Evolutionary conservation across 2,888 invertebrate genomes (phyloP).

Genomic region (Synanthedon myopaeformis): DNA sequence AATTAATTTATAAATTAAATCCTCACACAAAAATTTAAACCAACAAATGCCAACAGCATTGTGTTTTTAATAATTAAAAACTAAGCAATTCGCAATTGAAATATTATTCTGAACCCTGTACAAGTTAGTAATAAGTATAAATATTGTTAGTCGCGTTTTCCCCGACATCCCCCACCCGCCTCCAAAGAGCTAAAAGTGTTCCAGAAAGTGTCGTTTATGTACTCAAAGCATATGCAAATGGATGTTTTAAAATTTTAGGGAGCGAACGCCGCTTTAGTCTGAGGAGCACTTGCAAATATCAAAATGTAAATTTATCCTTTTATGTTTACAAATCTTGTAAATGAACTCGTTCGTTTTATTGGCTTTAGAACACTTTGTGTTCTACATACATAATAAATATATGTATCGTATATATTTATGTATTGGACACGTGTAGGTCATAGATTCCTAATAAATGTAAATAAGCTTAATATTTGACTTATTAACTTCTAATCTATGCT

Average conservation of each 20-base stretch:
- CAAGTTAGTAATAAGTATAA: constrained; percentile 1
- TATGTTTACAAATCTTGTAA: constrained; percentile 69
- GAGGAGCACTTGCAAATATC: constrained; percentile 66
- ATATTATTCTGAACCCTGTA: too few species aligned
- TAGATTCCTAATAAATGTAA: background rate
- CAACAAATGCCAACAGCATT: too few species aligned
- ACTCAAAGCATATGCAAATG: constrained; percentile 70
- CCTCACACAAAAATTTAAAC: too few species aligned
- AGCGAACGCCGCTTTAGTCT: constrained; percentile 64
- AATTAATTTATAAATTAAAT: too few species aligned
- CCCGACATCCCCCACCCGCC: constrained; percentile 14
- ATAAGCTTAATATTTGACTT: too few species aligned
- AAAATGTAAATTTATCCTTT: constrained; percentile 71
- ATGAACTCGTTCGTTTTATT: constrained; percentile 66
- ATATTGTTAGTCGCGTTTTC: constrained; percentile 12
- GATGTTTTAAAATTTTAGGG: constrained; percentile 70
- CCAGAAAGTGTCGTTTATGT: constrained; percentile 69
- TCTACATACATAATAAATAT: too few species aligned
- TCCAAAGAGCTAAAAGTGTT: constrained; percentile 41
- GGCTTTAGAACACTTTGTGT: constrained; percentile 26
- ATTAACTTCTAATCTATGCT: too few species aligned
- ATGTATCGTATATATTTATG: too few species aligned
- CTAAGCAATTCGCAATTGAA: too few species aligned
- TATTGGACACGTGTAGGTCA: background rate
- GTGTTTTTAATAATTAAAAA: too few species aligned